phyloP scores from a whole-genome alignment of 2,888 invertebrate genomes.

The Leucania comma region DNA sequence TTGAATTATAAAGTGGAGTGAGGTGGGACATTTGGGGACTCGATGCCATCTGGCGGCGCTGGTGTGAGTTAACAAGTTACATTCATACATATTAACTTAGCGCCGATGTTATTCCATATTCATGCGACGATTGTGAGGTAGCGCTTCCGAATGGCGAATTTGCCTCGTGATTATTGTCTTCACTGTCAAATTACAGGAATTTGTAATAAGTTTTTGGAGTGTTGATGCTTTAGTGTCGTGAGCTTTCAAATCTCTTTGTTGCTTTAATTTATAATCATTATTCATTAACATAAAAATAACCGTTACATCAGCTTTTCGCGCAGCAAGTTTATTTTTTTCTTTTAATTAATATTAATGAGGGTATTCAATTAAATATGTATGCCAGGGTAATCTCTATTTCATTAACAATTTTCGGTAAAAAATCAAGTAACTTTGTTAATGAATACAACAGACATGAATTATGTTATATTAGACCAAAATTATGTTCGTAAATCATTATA shows the following conservation, averaged over 20 bases:
- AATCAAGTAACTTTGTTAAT: slow-evolving; percentile 5
- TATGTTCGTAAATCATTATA: slow-evolving; percentile 39
- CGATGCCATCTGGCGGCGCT: slow-evolving; percentile 77
- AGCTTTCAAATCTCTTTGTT: not conserved
- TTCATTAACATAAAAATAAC: not conserved
- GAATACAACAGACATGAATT: slow-evolving; percentile 20
- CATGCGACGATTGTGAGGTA: slow-evolving; percentile 73
- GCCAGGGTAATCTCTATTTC: not conserved
- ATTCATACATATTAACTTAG: slow-evolving; percentile 88
- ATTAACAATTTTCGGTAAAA: not conserved
- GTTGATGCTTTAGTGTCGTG: not conserved
- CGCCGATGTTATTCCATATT: slow-evolving; percentile 81
- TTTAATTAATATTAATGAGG: slow-evolving; percentile 33
- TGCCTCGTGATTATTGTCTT: slow-evolving; percentile 58
- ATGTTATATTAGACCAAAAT: slow-evolving; percentile 28
- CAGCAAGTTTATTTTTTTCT: slow-evolving; percentile 1
- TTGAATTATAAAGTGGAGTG: slow-evolving; percentile 87
- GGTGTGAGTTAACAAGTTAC: slow-evolving; percentile 82
- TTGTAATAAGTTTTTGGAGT: slow-evolving; percentile 11
- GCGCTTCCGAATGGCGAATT: slow-evolving; percentile 65
- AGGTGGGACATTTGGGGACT: slow-evolving; percentile 77
- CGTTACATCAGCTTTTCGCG: not conserved
- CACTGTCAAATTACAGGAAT: slow-evolving; percentile 40
- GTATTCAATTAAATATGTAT: slow-evolving; percentile 1
- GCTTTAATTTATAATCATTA: not conserved